Base-by-base conservation (phyloP, 2,797 vertebrate species). In the Coregonus suidteri region DNA sequence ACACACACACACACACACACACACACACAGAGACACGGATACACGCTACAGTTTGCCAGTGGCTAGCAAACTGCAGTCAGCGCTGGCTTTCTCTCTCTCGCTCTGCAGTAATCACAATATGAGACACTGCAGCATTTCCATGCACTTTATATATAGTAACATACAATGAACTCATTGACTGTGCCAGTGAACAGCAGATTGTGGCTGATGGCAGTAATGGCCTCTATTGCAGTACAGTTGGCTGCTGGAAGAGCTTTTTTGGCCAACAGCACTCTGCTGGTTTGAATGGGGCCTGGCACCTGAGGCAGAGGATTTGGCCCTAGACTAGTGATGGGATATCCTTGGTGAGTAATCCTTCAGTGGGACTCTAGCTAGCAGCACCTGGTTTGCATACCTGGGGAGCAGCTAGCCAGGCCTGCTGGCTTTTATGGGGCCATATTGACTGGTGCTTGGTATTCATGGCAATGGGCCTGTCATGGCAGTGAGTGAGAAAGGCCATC, bases 61-160 rank as follows among this genome's bases (percentile, higher is more conserved):
- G 88, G 89, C 89, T 80, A 86, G 79, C 83, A 90, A 89, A 89
- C 85, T 91, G 90, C 90, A 88, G 90, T 74, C 83, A n/a, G 79
- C 25, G 69, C 72, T 59, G 41, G 77, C 81, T 84, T 86, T 88
- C 82, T 84, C 86, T 88, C 86, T 85, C 80, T 88, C 86, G 85
- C 81, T 81, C 87, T 89, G 88, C 90, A 87, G 87, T 78, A 78
- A 84, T 84, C 82, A 82, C 71, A 78, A 83, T 82, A 86, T 41
- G 68, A 90, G 82, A 82, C 84, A 84, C 87, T 91, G 90, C 91
- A 90, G 91, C 86, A 84, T 81, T 90, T 90, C 56, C 56, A 20
- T 67, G 81, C 79, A 73, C 69, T 81, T 83, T 83, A 83, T 81
- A 85, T 84, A 79, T 53, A 83, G 85, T 71, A 81, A 87, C 54